Base-by-base conservation (phyloP, 2,888 invertebrate genomes). In the Eueremaeus valkanovi region DNA sequence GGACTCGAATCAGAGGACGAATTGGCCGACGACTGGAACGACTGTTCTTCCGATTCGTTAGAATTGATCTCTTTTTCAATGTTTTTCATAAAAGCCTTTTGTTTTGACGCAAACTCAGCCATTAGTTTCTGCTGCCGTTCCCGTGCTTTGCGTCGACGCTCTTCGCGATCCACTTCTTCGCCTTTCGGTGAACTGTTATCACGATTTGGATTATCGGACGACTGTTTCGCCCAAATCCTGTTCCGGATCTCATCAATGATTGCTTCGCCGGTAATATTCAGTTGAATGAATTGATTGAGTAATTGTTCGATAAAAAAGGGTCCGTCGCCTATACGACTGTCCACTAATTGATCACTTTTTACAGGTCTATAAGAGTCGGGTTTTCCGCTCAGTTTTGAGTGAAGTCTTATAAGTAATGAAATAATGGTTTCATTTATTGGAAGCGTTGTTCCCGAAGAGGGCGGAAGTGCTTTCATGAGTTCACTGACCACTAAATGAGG, bases 101-200 rank as follows among this genome's bases (percentile, higher is more conserved):
- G 96, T 80, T 91, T 90, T 45, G 89, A 89, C 11, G 93, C 93
- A 85, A 96, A 95, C 82, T 96, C 93, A 42, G 90, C 92, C 92
- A 97, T 93, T 79, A 97, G 84, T 82, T 92, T 92, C 81, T 92
- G 90, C 82, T 96, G 95, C 0, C 96, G 87, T 81, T 95, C 95
- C 80, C 91, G 90, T 0, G 94, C 94, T 78, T 90, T 87, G 40
- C 90, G 88, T 36, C 92, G 88, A n/a, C 81, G 68, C 33, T 77
- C 78, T 31, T 33, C 72, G 27, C 72, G 72, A 49, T 77, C 70
- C n/a, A 42, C 6, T 72, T 66, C 73, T 16, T 74, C 73, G 33
- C 36, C 33, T 16, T 49, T 29, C n/a, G 68, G 70, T 18, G 74
- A n/a, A 33, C 21, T 3, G 82, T 82, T 74, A 77, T 91, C 80